Evolutionary conservation across 2,888 invertebrate genomes (phyloP), one percentile per base, ranked within the genome.

Genomic region (Lydus trimaculatus): DNA sequence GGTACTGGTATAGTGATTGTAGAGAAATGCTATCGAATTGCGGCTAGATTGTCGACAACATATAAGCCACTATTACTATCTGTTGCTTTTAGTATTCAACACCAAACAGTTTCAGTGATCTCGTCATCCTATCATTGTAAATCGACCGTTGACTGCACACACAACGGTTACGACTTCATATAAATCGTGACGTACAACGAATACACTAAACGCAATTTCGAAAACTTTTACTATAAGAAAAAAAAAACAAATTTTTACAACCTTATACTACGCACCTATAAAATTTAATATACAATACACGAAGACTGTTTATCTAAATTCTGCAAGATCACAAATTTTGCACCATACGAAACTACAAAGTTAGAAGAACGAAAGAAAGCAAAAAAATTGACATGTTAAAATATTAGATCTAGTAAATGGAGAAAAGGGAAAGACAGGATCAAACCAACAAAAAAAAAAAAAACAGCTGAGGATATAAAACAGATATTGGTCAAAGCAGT

Each of bases 41-140:
- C 6, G 56, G 56, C 15, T 25, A 25, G 56, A 56, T 56, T 56
- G 25, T 25, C 56, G 2, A 33, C 31, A 65, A 43, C 43, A 15
- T 15, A 11, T 33, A 43, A 48, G 28, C 63, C 59, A 56, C 60
- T 23, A 48, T 43, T 62, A 61, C 70, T 67, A 71, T 71, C 71
- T 71, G 71, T 71, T 71, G 71, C 71, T 71, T 43, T 79, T 76
- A 71, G 77, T 79, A 79, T 79, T 78, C 78, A 70, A 70, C 64
- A 63, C 74, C 74, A 72, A 65, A 69, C 69, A 69, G 75, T 73
- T 75, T 72, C 75, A 73, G 73, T 73, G 77, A 78, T 78, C 78
- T 78, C 76, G 76, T 78, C 76, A 75, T 71, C 73, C 72, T 75
- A 78, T 78, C 77, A 72, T 76, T 74, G 74, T 75, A 76, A 78